Evolutionary conservation across 2,797 vertebrate genomes (phyloP).

Genomic region (Eulemur albifrons): DNA sequence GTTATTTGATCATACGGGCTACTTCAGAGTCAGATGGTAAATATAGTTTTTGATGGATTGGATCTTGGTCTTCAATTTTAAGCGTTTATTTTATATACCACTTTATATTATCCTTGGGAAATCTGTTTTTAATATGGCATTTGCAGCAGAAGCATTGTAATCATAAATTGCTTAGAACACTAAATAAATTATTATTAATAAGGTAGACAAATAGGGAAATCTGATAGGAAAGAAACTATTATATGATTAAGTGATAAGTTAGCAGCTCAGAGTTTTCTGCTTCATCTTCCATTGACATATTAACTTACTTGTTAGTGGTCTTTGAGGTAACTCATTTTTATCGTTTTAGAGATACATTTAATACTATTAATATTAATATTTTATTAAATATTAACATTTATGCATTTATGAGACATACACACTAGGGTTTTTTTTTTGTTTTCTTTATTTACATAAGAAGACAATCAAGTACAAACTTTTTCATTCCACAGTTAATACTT

Average conservation of each 20-base stretch:
- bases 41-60: not conserved
- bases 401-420: not conserved
- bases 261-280: not conserved
- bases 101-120: slow-evolving; percentile 47
- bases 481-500: not conserved
- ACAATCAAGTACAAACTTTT: not conserved
- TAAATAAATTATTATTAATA: not conserved
- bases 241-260: not conserved
- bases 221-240: not conserved
- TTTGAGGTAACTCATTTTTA: not conserved
- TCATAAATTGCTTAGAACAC: slow-evolving; percentile 15
- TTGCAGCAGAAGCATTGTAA: not conserved
- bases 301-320: slow-evolving; percentile 38
- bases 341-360: slow-evolving; percentile 30
- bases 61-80: slow-evolving; percentile 49
- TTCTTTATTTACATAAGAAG: not conserved
- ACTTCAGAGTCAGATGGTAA: slow-evolving; percentile 98
- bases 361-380: slow-evolving; percentile 13
- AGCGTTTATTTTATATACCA: slow-evolving; percentile 5
- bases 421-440: not conserved
- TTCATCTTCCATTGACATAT: not conserved
- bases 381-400: not conserved
- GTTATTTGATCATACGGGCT: slow-evolving; percentile 97
- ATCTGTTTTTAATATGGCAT: not conserved
- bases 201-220: not conserved